A percentile compares a stretch with the other conserved stretches of the same genome.
Evolutionary conservation across 2,888 invertebrate species (phyloP).

Genomic region (Scotopteryx bipunctaria): DNA sequence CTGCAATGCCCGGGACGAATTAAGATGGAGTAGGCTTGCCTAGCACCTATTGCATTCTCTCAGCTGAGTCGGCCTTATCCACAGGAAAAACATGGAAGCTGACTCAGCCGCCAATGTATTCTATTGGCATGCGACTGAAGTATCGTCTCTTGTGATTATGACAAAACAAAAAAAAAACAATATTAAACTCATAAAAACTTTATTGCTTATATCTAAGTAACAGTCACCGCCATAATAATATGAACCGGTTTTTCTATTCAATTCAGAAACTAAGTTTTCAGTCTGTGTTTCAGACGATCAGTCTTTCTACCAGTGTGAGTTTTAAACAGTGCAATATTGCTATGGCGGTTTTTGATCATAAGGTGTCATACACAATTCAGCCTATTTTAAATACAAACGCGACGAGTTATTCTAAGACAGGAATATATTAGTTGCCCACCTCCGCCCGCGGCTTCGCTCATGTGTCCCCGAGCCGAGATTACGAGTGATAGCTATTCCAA

Average conservation of each 20-base stretch:
- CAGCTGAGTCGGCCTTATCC: too few species aligned
- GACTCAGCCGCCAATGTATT: too few species aligned
- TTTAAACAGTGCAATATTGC: slow-evolving; percentile 36
- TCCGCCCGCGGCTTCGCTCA: too few species aligned
- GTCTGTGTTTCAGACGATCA: slow-evolving; percentile 18
- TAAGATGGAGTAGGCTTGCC: too few species aligned
- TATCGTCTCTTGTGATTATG: too few species aligned
- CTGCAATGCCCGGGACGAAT: too few species aligned
- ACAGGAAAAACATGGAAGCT: too few species aligned
- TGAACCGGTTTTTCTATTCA: slow-evolving; percentile 45
- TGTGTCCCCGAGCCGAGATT: too few species aligned
- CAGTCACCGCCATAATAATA: slow-evolving; percentile 53
- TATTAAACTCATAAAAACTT: slow-evolving; percentile 46
- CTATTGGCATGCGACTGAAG: too few species aligned
- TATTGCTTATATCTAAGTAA: slow-evolving; percentile 52
- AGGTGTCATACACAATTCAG: slow-evolving; percentile 40
- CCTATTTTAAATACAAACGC: slow-evolving; percentile 22
- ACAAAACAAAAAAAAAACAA: not conserved
- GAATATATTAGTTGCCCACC: slow-evolving; percentile 23
- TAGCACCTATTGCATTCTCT: too few species aligned
- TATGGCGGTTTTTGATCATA: slow-evolving; percentile 35
- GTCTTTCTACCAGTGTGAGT: slow-evolving; percentile 12
- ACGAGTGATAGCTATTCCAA: too few species aligned
- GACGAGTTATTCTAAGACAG: slow-evolving; percentile 11
- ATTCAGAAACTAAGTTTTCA: slow-evolving; percentile 10